Percentiles rank a stretch among this genome's conserved stretches.
phyloP scores from a whole-genome alignment of 1,140 invertebrate species.

The Medauroidea extradentata region DNA sequence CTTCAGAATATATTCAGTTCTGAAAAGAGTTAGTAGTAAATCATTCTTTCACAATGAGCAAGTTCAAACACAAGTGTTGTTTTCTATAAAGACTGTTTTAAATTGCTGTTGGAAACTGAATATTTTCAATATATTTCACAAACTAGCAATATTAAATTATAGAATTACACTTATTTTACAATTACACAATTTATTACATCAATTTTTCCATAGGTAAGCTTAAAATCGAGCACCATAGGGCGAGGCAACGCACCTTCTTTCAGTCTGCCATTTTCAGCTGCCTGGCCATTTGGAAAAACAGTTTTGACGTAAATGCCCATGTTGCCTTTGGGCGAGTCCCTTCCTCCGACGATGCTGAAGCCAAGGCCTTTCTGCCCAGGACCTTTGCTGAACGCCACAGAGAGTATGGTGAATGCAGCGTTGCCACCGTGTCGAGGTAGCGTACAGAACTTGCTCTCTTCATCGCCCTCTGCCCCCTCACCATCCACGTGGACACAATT shows the following conservation, averaged over 20 bases:
- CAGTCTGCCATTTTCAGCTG: slow-evolving; percentile 72
- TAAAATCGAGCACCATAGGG: too few species aligned
- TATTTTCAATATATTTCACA: too few species aligned
- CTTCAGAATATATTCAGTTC: too few species aligned
- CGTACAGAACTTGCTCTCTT: slow-evolving; percentile 48
- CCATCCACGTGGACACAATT: slow-evolving; percentile 29
- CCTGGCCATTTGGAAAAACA: slow-evolving; percentile 82
- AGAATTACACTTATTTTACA: too few species aligned
- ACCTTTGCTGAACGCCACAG: slow-evolving; percentile 71
- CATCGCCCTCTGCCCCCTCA: slow-evolving; percentile 44
- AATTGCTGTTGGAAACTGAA: too few species aligned
- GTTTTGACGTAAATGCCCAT: slow-evolving; percentile 92
- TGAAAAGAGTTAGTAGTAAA: too few species aligned
- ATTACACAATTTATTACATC: too few species aligned
- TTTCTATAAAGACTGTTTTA: too few species aligned
- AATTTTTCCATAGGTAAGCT: too few species aligned
- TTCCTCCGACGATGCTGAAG: slow-evolving; percentile 88
- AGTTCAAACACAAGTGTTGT: too few species aligned
- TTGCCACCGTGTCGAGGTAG: slow-evolving; percentile 45
- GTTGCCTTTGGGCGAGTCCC: slow-evolving; percentile 79
- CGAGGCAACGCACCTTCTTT: slow-evolving; percentile 81
- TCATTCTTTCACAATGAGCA: too few species aligned
- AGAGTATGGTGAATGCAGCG: slow-evolving; percentile 48
- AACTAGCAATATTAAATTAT: too few species aligned
- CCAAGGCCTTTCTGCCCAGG: slow-evolving; percentile 80